Conservation (phyloP, 2,797 vertebrate genomes). For the Rhynchotus rufescens region DNA sequence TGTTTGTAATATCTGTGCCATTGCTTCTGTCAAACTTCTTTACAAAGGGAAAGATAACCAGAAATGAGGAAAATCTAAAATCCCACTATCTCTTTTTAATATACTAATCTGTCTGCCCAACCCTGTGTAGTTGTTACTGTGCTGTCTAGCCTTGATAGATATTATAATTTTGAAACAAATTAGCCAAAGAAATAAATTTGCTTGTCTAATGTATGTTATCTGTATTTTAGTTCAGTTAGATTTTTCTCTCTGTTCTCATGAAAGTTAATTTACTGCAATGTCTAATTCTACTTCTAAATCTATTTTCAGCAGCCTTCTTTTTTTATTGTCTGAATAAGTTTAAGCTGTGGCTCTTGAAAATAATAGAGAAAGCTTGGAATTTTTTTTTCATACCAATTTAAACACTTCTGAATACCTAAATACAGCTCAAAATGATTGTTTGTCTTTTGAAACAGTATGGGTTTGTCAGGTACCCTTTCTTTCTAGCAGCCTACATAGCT, state of each 20-base stretch:
- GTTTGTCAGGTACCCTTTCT: neutral
- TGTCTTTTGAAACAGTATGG: neutral
- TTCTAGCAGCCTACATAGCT: neutral
- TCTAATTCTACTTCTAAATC: neutral
- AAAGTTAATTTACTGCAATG: neutral
- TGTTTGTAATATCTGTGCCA: neutral
- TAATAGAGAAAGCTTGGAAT: neutral
- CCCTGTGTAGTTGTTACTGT: neutral
- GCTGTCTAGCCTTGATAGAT: neutral
- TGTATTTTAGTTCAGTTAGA: neutral
- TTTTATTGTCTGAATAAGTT: neutral
- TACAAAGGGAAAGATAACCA: neutral
- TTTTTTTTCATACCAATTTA: neutral
- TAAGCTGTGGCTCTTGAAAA: neutral
- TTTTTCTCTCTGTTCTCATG: neutral
- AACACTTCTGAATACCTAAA: neutral
- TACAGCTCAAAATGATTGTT: neutral
- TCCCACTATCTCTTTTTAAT: accelerated
- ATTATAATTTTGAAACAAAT: neutral
- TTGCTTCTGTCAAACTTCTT: neutral
- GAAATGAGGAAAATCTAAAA: neutral
- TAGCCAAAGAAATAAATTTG: neutral
- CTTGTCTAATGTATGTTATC: neutral
- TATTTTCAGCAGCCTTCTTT: neutral
- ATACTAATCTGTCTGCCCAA: neutral